phyloP scores from a whole-genome alignment of 2,888 invertebrate genomes.

The Machimus rusticus region DNA sequence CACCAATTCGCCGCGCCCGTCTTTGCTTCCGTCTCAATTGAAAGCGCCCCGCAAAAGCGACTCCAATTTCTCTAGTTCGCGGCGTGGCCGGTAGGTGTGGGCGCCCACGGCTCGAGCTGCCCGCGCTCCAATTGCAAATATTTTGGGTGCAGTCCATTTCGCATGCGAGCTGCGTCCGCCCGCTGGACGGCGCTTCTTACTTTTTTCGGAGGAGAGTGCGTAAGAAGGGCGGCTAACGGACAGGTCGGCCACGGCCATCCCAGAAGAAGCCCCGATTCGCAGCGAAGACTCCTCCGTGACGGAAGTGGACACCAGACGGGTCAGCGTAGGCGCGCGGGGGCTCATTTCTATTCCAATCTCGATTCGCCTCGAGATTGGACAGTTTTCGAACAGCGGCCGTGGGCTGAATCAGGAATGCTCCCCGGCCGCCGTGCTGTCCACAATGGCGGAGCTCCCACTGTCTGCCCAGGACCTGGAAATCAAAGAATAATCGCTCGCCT shows the following conservation, averaged over 20 bases:
- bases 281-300: not conserved
- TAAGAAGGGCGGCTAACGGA: slow-evolving; percentile 34
- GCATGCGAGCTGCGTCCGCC: not conserved
- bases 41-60: not conserved
- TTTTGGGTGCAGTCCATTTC: slow-evolving; percentile 31
- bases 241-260: not conserved
- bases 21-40: not conserved
- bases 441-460: not conserved
- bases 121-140: slow-evolving; percentile 24
- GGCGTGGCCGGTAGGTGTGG: not conserved
- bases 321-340: not conserved
- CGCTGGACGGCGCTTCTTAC: not conserved
- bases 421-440: not conserved
- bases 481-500: not conserved
- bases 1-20: not conserved
- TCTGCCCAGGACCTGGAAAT: not conserved
- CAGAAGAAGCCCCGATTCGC: not conserved
- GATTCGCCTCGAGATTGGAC: not conserved
- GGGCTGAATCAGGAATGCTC: not conserved
- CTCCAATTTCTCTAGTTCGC: not conserved
- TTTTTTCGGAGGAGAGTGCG: slow-evolving; percentile 21
- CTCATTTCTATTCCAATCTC: slow-evolving; percentile 17
- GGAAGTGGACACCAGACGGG: not conserved
- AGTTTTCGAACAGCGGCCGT: not conserved
- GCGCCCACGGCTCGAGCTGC: not conserved